Evolutionary conservation across 2,888 invertebrate species (phyloP).

Genomic region (Eurytoma californica): DNA sequence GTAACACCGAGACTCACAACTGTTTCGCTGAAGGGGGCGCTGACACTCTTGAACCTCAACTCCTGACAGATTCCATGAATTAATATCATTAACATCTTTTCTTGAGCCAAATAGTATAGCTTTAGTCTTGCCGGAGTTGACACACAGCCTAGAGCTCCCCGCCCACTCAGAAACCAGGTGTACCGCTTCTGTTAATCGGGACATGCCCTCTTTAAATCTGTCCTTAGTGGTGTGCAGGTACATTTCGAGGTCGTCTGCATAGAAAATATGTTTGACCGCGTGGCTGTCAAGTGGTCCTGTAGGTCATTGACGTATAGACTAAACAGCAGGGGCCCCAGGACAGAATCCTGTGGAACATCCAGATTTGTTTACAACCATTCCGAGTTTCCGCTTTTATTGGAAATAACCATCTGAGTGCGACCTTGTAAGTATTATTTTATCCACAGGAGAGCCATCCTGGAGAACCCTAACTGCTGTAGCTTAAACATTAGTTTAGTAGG

Average conservation of each 20-base stretch:
- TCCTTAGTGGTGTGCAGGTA: background rate
- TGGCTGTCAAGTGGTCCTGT: background rate
- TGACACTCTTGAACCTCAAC: no score
- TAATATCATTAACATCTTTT: background rate
- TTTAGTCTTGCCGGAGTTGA: background rate
- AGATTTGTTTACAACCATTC: background rate
- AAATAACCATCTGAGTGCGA: background rate
- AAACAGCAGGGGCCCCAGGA: slow-evolving; percentile 1
- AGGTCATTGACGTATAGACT: background rate
- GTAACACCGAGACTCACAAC: no score
- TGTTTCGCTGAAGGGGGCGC: no score
- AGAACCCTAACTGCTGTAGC: background rate
- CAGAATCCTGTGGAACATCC: background rate
- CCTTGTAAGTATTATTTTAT: background rate
- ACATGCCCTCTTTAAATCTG: background rate
- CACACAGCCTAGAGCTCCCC: background rate
- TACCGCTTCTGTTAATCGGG: background rate
- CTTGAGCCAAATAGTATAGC: no score
- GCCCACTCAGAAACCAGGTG: background rate
- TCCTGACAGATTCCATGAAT: no score
- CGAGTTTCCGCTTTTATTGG: background rate
- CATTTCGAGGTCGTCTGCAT: background rate
- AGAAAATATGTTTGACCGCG: background rate
- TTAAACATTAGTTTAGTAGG: background rate
- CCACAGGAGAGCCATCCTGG: slow-evolving; percentile 1